Evolutionary conservation across 2,888 invertebrate species (phyloP).

Genomic region (Azorinus chamasolen): DNA sequence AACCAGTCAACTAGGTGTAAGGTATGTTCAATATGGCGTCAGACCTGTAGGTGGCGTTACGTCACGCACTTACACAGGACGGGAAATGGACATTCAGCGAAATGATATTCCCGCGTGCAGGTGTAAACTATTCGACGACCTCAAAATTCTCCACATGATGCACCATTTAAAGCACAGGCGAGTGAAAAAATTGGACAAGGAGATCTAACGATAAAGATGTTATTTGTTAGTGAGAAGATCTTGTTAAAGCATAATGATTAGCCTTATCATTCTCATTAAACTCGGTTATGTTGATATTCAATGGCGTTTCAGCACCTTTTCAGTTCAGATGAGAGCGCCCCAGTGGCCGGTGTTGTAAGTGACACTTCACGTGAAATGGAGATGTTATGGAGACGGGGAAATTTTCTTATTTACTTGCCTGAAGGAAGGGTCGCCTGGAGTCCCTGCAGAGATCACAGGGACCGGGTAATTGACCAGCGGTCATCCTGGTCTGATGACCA

Average conservation of each 20-base stretch:
- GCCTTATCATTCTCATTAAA: conserved; percentile 64
- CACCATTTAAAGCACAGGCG: conserved; percentile 30
- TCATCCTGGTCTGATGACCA: conserved; percentile 63
- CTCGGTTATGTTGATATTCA: conserved; percentile 48
- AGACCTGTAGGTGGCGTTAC: conserved; percentile 51
- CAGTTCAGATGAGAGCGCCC: conserved; percentile 50
- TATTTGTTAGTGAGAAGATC: conserved; percentile 61
- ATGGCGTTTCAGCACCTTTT: conserved; percentile 47
- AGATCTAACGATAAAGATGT: conserved; percentile 49
- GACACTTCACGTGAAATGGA: conserved; percentile 48
- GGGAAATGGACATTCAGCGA: conserved; percentile 43
- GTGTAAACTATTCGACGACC: conserved; percentile 44
- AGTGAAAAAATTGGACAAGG: conserved; percentile 31
- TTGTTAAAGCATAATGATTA: conserved; percentile 64
- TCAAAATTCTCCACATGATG: conserved; percentile 36
- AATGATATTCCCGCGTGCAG: conserved; percentile 52
- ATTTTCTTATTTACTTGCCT: conserved; percentile 48
- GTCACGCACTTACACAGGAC: conserved; percentile 42
- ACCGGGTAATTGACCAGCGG: conserved; percentile 63
- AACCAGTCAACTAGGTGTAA: conserved; percentile 24
- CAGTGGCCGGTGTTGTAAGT: conserved; percentile 36
- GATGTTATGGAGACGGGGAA: conserved; percentile 45
- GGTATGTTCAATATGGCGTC: conserved; percentile 53
- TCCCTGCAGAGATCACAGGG: conserved; percentile 62
- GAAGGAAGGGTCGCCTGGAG: conserved; percentile 7